Percentiles rank a stretch among this genome's conserved stretches.
phyloP scores from a whole-genome alignment of 2,888 invertebrate species.

The Schizaphis graminum region DNA sequence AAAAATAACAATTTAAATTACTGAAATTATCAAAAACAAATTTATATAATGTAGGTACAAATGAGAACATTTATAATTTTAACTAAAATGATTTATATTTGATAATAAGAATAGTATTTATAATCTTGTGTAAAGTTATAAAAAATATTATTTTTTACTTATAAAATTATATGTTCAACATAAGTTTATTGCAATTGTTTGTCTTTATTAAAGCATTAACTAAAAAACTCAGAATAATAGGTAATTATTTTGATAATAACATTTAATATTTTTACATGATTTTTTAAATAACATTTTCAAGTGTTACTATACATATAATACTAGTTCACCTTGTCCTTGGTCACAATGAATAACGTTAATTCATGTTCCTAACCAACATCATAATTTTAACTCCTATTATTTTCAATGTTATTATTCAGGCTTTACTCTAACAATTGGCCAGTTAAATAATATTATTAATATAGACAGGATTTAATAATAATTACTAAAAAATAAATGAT shows the following conservation, averaged over 20 bases:
- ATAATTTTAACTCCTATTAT: slow-evolving; percentile 36
- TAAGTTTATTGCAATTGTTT: neutral
- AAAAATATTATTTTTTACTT: neutral
- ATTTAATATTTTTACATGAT: slow-evolving; percentile 14
- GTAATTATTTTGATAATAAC: neutral
- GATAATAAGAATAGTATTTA: neutral
- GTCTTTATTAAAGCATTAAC: neutral
- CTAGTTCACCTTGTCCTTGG: slow-evolving; percentile 64
- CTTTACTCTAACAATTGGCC: neutral
- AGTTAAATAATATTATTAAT: slow-evolving; percentile 32
- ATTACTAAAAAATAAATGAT: neutral
- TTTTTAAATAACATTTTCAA: neutral
- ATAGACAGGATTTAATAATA: neutral
- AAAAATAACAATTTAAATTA: neutral
- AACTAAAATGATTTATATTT: neutral
- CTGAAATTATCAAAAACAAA: neutral
- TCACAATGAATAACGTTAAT: slow-evolving; percentile 37
- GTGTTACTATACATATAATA: slow-evolving; percentile 31
- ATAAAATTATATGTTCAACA: neutral
- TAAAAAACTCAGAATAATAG: neutral
- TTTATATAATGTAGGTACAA: neutral
- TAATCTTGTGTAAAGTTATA: neutral
- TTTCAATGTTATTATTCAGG: slow-evolving; percentile 50
- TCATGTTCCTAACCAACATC: slow-evolving; percentile 46
- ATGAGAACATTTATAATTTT: neutral